These are phyloP conservation scores for Sebastes vulpes DNA, from an alignment of 2,797 vertebrate genomes.

Conservation along the genomic window DNA sequence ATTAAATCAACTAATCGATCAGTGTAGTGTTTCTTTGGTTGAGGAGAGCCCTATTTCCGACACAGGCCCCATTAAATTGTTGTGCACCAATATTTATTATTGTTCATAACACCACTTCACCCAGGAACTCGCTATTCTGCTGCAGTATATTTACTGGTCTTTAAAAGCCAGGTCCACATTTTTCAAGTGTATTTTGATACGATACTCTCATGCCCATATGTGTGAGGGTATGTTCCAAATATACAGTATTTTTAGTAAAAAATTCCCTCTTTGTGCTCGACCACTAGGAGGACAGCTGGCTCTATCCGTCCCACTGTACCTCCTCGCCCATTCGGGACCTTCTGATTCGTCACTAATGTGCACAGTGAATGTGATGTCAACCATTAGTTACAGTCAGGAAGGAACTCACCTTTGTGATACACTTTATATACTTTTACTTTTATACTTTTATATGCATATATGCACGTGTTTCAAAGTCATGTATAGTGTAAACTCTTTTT, in stretches of 20 bases:
- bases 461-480: not conserved
- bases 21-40: not conserved
- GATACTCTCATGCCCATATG: not conserved
- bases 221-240: not conserved
- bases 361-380: not conserved
- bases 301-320: not conserved
- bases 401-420: not conserved
- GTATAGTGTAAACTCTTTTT: not conserved
- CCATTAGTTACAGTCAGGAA: not conserved
- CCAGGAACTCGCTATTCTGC: not conserved
- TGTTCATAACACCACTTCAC: not conserved
- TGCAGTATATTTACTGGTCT: not conserved
- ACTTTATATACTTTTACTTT: too few species aligned
- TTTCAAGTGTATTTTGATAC: not conserved
- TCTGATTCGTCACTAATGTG: not conserved
- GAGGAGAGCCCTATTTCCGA: not conserved
- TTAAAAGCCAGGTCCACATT: not conserved
- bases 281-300: not conserved
- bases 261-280: not conserved
- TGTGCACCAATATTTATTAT: not conserved
- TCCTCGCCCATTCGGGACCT: not conserved
- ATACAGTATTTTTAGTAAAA: not conserved
- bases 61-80: not conserved
- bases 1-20: not conserved
- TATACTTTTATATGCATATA: not conserved